Evolutionary conservation across 2,888 invertebrate genomes (phyloP), one percentile per base, ranked within the genome.

Genomic region (Theretra japonica): DNA sequence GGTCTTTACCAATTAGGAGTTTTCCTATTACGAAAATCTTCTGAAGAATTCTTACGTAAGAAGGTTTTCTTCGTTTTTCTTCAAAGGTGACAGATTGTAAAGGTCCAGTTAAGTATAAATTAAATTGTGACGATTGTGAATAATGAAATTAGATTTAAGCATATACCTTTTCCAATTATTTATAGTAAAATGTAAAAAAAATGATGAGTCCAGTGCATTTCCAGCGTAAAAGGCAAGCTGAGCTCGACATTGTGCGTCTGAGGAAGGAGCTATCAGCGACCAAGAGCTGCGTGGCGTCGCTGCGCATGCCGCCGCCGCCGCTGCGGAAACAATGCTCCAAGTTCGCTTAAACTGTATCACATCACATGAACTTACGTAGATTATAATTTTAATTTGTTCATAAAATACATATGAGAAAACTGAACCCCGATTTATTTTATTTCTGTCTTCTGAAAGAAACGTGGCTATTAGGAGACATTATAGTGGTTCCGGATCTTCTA

Each of bases 251-350:
- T 80, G 82, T 89, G 70, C 92, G 94, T 58, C 83, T 94, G 81
- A 86, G 94, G 81, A 93, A 93, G 79, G 93, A 94, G 75, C 82
- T 95, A 4, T 92, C 94, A 0, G 78, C 87, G 11, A 92, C 90
- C 1, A 94, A 94, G 83, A 92, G 90, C 71, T 90, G 89, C 76
- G 90, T 93, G 19, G 94, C 94, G 0, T 91, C 94, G 0, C 85
- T 93, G 3, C 96, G 98, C 95, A 96, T 97, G 96, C 97, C 92
- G 0, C 83, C 86, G 0, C 86, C 84, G 17, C 86, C 88, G 0
- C 72, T 84, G 4, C 76, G 88, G 72, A 88, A 88, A 30, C 88
- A 88, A 1, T 94, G 94, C 78, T 84, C 91, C 11, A 92, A 90
- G 73, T 94, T 94, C 73, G 93, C 91, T 25, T 92, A 17, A 57